Conservation (phyloP, 2,797 vertebrate species). For the Orestias chungarensis region DNA sequence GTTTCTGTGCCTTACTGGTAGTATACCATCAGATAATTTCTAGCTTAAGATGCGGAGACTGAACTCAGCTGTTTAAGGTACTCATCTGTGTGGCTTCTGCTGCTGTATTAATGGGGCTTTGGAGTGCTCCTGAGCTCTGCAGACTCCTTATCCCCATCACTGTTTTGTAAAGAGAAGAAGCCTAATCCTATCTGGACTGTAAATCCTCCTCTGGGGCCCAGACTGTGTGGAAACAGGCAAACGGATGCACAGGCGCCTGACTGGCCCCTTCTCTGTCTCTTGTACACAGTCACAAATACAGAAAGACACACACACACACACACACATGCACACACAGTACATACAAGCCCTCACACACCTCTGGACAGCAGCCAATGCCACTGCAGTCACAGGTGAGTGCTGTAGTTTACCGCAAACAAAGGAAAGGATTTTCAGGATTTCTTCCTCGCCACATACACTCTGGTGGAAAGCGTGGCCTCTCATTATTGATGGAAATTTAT, state of each 20-base stretch:
- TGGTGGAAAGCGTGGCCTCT: constrained; percentile 38
- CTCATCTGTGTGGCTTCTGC: constrained; percentile 62
- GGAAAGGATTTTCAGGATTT: constrained; percentile 68
- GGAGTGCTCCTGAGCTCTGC: constrained; percentile 71
- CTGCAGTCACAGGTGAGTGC: constrained; percentile 78
- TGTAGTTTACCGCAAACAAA: constrained; percentile 76
- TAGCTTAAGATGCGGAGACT: constrained; percentile 61
- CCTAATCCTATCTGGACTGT: constrained; percentile 81
- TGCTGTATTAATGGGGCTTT: constrained; percentile 77
- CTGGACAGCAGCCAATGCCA: constrained; percentile 65
- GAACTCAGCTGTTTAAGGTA: constrained; percentile 73
- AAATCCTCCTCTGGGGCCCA: constrained; percentile 78
- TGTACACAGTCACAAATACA: constrained; percentile 28
- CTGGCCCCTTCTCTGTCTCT: constrained; percentile 51
- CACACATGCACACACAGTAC: constrained; percentile 11
- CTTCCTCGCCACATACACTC: constrained; percentile 45
- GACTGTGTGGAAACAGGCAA: constrained; percentile 76
- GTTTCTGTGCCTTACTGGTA: constrained; percentile 33
- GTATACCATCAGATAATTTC: constrained; percentile 45
- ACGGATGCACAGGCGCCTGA: constrained; percentile 68
- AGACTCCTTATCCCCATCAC: constrained; percentile 79
- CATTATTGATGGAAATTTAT: constrained; percentile 45
- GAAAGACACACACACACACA: constrained; percentile 14
- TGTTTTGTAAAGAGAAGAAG: constrained; percentile 83
- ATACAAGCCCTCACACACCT: constrained; percentile 11